Percentiles rank a stretch among this genome's conserved stretches.
These are phyloP conservation scores for Rotaria magnacalcarata DNA, from an alignment of 2,888 invertebrate genomes.

Conservation along the genomic window DNA sequence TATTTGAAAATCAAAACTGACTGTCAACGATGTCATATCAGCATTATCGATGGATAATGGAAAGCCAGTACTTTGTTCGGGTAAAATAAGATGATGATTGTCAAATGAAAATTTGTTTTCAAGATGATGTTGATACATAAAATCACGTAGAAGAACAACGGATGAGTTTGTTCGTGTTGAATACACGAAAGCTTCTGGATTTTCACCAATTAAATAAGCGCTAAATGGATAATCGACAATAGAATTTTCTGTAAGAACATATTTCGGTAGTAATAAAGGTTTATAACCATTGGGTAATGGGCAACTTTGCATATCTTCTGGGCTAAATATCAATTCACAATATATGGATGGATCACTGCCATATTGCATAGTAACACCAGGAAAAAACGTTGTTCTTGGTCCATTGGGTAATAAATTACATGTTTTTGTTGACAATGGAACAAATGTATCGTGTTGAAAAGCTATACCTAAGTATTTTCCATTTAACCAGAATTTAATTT, in stretches of 20 bases:
- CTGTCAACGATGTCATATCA: neutral
- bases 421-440: neutral
- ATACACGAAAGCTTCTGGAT: neutral
- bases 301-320: neutral
- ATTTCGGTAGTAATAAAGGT: neutral
- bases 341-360: neutral
- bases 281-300: neutral
- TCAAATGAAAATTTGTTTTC: neutral
- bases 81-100: neutral
- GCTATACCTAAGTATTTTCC: neutral
- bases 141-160: neutral
- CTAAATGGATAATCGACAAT: neutral
- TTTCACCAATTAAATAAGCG: neutral
- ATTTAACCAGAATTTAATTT: neutral
- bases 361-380: neutral
- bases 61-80: neutral
- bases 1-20: neutral
- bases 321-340: conserved; percentile 7
- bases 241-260: neutral
- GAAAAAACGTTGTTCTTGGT: neutral
- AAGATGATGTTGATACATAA: neutral
- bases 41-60: neutral
- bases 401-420: neutral
- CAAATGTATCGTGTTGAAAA: neutral
- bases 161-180: neutral